Evolutionary conservation across 2,888 invertebrate genomes (phyloP), one percentile per base, ranked within the genome.

Genomic region (Sphaerophoria rueppellii): DNA sequence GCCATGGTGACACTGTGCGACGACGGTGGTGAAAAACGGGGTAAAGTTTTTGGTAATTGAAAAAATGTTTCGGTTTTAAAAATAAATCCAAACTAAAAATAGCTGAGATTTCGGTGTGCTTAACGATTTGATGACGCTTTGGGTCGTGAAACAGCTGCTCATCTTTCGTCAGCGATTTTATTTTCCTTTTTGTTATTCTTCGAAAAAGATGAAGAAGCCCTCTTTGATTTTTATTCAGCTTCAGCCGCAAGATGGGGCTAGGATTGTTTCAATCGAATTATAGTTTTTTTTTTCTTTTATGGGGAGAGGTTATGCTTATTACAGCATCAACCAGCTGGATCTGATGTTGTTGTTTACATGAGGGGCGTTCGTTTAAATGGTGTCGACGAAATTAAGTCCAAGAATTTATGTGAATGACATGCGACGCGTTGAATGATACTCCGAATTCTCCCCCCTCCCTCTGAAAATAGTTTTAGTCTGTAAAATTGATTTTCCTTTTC

Each of bases 321-420:
- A 70, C 77, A 65, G 50, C 60, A 78, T 34, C 43, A 72, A 9
- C 69, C 67, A 77, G 61, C 76, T 72, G 77, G 40, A 34, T 9
- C 1, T 9, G n/a, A 11, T 46, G 32, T 37, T 4, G 54, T 72
- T 81, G 72, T 72, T 81, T 81, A 81, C 58, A 55, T 55, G 54
- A 1, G 65, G 63, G 79, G 43, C 35, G 52, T n/a, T 43, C 54
- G 43, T 37, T 65, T 78, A 65, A 72, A 58, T 50, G 72, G 57
- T 67, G 73, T 60, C 71, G 75, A 71, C 63, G 52, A 74, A 65
- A 82, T 82, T 78, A 58, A 70, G 82, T 78, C 58, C 61, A 74
- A 70, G 78, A 82, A 82, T 82, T 74, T 74, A 65, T 74, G 70
- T 63, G 74, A 73, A 77, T 73, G 77, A 77, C 77, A 82, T 57